phyloP scores from a whole-genome alignment of 2,888 invertebrate species.

The Metopia argyrocephala region DNA sequence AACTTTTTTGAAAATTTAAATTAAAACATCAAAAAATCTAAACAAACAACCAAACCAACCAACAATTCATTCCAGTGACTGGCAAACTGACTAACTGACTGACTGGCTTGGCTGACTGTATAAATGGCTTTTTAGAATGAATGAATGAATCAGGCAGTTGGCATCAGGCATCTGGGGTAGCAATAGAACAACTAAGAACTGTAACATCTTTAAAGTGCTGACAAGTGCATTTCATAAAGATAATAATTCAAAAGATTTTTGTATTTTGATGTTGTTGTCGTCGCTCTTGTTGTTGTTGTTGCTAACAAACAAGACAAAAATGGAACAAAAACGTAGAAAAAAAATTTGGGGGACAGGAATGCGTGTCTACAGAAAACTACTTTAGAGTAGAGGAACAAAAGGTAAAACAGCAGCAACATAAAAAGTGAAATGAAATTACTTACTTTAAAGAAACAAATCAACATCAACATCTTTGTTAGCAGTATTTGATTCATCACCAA shows the following conservation, averaged over 20 bases:
- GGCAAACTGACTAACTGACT: background rate
- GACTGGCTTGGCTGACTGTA: background rate
- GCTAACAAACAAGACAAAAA: constrained; percentile 57
- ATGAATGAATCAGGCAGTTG: background rate
- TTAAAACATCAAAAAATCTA: constrained; percentile 6
- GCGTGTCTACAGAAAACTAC: background rate
- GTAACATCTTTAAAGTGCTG: constrained; percentile 66
- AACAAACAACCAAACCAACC: background rate
- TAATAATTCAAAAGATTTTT: constrained; percentile 67
- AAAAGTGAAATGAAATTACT: background rate
- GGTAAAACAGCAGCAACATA: constrained; percentile 3
- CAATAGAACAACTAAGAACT: background rate
- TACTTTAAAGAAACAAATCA: constrained; percentile 20
- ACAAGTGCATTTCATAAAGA: constrained; percentile 71
- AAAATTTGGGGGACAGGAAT: background rate
- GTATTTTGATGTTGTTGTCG: no score
- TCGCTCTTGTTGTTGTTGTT: constrained; percentile 23
- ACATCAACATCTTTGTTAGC: constrained; percentile 23
- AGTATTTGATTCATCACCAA: constrained; percentile 42
- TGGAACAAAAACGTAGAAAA: constrained; percentile 34
- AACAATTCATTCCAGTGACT: background rate
- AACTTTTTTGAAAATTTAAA: constrained; percentile 8
- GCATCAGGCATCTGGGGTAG: constrained; percentile 54
- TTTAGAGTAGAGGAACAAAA: background rate
- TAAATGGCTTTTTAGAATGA: background rate